Evolutionary conservation across 2,797 vertebrate species (phyloP).

Genomic region (Acrossocheilus fasciatus): DNA sequence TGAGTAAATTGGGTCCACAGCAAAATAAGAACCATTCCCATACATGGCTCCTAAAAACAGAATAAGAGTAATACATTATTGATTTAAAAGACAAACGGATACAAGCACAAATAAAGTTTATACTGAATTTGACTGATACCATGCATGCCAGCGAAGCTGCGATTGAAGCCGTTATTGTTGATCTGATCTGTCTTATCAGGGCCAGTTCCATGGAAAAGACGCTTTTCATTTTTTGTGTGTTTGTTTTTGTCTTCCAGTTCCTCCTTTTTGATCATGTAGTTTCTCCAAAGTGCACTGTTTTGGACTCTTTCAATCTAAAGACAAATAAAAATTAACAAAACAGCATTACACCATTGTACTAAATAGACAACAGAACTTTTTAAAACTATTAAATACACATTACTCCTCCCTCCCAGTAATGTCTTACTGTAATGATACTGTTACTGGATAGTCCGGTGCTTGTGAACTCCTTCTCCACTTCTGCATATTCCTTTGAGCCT

Average conservation of each 20-base stretch:
- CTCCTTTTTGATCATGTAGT: slow-evolving; percentile 71
- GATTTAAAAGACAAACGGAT: background rate
- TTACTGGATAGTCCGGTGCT: background rate
- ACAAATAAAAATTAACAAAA: background rate
- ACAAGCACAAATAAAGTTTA: background rate
- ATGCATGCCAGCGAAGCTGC: slow-evolving; percentile 73
- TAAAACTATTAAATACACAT: background rate
- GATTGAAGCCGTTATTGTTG: slow-evolving; percentile 75
- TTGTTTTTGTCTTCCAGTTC: slow-evolving; percentile 73
- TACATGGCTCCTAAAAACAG: background rate
- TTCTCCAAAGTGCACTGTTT: slow-evolving; percentile 72
- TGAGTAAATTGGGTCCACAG: slow-evolving; percentile 68
- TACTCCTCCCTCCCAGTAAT: background rate
- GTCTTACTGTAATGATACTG: slow-evolving; percentile 66
- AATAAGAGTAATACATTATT: background rate
- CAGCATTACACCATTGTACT: background rate
- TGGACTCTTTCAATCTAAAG: slow-evolving; percentile 75
- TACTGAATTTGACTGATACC: slow-evolving; percentile 62
- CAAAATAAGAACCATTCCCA: slow-evolving; percentile 75
- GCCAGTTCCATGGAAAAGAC: slow-evolving; percentile 74
- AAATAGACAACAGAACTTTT: background rate
- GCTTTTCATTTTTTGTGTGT: slow-evolving; percentile 70
- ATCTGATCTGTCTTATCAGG: slow-evolving; percentile 62
- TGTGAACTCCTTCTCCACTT: slow-evolving; percentile 53
- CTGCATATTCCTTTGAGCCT: slow-evolving; percentile 50